A percentile compares a stretch with the other conserved stretches of the same genome.
Evolutionary conservation across 1,140 invertebrate genomes (phyloP).

Genomic region (Carcinoscorpius rotundicauda): DNA sequence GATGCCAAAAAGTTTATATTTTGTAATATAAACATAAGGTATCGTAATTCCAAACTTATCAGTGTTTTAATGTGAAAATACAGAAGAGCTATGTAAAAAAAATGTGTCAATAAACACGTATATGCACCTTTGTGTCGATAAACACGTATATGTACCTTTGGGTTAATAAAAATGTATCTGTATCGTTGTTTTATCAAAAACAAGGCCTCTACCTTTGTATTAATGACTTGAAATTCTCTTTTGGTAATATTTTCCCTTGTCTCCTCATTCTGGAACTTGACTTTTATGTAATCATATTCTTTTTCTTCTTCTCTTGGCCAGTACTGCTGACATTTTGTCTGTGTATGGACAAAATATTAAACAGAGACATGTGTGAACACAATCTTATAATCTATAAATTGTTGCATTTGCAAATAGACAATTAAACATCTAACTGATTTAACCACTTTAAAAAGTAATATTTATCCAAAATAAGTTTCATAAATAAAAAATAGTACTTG

Average conservation of each 20-base stretch:
- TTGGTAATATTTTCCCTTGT: conserved; percentile 52
- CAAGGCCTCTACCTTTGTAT: conserved; percentile 47
- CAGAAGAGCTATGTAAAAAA: too few species aligned
- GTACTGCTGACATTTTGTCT: conserved; percentile 67
- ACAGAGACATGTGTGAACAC: too few species aligned
- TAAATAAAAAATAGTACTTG: background rate
- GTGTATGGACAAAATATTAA: too few species aligned
- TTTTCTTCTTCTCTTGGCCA: conserved; percentile 69
- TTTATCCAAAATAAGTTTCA: background rate
- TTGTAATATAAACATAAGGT: too few species aligned
- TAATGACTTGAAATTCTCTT: conserved; percentile 65
- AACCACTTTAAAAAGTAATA: background rate
- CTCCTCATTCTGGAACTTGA: conserved; percentile 73
- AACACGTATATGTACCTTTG: too few species aligned
- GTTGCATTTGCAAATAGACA: background rate
- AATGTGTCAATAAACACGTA: too few species aligned
- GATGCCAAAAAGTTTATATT: too few species aligned
- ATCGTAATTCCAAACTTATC: too few species aligned
- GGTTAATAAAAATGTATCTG: too few species aligned
- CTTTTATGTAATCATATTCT: conserved; percentile 65
- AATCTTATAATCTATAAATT: background rate
- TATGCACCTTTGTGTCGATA: too few species aligned
- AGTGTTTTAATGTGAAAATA: too few species aligned
- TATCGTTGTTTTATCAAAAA: too few species aligned
- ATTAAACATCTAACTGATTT: background rate